Percentiles rank a stretch among this genome's conserved stretches.
Conservation (phyloP, 2,888 invertebrate genomes). For the Drosophila putrida region DNA sequence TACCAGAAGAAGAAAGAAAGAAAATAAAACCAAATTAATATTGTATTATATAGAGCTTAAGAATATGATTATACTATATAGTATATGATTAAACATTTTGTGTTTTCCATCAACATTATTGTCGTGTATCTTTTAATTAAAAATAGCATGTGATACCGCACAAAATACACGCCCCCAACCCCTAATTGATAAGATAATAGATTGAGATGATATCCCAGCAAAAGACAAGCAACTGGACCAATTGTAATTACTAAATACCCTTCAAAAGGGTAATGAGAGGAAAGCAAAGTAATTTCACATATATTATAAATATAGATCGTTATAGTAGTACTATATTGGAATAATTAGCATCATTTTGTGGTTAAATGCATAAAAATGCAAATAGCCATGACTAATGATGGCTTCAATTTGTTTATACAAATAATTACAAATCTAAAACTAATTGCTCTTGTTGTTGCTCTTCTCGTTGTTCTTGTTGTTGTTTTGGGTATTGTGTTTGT, state of each 20-base stretch:
- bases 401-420: not conserved
- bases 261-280: not conserved
- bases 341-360: conserved; percentile 7
- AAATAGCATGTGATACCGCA: not conserved
- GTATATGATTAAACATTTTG: conserved; percentile 2
- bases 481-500: not conserved
- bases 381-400: conserved; percentile 7
- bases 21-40: conserved; percentile 6
- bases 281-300: not conserved
- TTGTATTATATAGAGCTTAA: conserved; percentile 1
- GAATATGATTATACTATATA: not conserved
- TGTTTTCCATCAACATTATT: not conserved
- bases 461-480: not conserved
- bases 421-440: not conserved
- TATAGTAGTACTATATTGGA: not conserved
- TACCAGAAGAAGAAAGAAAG: conserved; percentile 21
- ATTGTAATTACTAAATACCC: conserved; percentile 17
- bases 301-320: not conserved
- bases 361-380: not conserved
- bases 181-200: conserved; percentile 35
- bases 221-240: conserved; percentile 25
- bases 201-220: conserved; percentile 2
- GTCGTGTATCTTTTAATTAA: not conserved
- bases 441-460: not conserved
- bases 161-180: not conserved